Percentiles rank a stretch among this genome's conserved stretches.
These are phyloP conservation scores for Emesis russula DNA, from an alignment of 2,888 invertebrate genomes.

Conservation along the genomic window DNA sequence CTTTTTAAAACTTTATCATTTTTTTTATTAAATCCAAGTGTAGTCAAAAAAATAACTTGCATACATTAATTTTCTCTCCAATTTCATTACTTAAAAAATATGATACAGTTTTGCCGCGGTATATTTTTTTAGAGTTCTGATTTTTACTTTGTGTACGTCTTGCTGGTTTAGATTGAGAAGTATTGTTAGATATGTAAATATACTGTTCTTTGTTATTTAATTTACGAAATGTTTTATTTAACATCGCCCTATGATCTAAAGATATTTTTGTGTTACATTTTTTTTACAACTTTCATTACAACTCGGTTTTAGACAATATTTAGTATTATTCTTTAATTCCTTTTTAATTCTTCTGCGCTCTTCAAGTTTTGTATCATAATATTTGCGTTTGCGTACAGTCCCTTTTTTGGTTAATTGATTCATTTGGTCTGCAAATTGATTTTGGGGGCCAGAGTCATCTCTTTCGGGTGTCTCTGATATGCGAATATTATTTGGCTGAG, in stretches of 20 bases:
- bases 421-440: not conserved
- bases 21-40: not conserved
- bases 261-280: too few species aligned
- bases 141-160: not conserved
- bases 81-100: conserved; percentile 1
- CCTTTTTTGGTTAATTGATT: not conserved
- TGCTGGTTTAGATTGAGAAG: conserved; percentile 7
- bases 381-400: not conserved
- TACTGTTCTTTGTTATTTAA: conserved; percentile 11
- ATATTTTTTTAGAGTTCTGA: not conserved
- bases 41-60: not conserved
- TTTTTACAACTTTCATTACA: too few species aligned
- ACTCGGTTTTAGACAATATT: too few species aligned
- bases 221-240: conserved; percentile 16
- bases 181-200: conserved; percentile 14
- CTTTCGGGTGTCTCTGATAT: not conserved
- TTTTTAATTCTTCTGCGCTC: too few species aligned
- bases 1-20: not conserved
- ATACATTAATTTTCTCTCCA: not conserved
- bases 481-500: not conserved
- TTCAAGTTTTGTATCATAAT: too few species aligned
- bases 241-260: too few species aligned
- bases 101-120: conserved; percentile 5
- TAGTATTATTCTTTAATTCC: too few species aligned
- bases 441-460: not conserved